Conservation (phyloP, 2,113 vertebrate species). For the Naja naja region DNA sequence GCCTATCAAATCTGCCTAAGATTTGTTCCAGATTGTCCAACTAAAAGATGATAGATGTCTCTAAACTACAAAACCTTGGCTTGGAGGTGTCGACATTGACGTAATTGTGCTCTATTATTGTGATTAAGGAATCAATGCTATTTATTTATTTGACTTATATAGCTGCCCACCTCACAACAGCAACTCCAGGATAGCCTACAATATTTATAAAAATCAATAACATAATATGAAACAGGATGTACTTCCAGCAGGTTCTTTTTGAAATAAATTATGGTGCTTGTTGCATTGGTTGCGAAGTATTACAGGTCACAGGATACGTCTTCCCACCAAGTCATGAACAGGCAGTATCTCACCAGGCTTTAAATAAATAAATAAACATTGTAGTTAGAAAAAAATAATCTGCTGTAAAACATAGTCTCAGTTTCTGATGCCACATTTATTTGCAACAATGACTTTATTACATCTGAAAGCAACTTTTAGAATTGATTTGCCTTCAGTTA, state of each 20-base stretch:
- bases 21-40: background rate
- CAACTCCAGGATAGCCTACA: background rate
- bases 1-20: background rate
- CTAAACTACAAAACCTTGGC: background rate
- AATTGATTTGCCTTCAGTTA: background rate
- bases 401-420: background rate
- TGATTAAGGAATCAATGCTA: background rate
- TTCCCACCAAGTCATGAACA: background rate
- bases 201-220: background rate
- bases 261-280: background rate
- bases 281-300: background rate
- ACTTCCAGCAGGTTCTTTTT: background rate
- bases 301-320: background rate
- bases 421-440: background rate
- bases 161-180: background rate
- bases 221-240: background rate
- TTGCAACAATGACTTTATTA: background rate
- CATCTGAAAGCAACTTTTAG: background rate
- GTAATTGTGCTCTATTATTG: background rate
- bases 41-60: background rate
- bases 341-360: background rate
- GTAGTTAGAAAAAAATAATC: background rate
- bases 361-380: background rate
- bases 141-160: background rate
- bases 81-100: background rate